Base-by-base conservation (phyloP, 2,113 vertebrate genomes). In the Xenotilapia flavipinnis region DNA sequence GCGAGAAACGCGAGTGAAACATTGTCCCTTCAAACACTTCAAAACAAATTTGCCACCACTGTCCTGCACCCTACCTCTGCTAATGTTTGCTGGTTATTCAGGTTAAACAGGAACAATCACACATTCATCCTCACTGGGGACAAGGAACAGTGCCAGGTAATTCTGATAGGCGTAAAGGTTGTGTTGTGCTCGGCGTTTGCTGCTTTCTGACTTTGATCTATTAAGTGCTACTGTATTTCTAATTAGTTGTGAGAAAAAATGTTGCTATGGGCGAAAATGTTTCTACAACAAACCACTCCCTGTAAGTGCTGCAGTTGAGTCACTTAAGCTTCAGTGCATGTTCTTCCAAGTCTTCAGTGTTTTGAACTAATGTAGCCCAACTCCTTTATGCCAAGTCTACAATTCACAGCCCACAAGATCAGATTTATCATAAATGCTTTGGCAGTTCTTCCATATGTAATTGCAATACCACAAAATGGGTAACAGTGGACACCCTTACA, bases 241-340 rank as follows among this genome's bases (percentile, higher is more conserved):
- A 28, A 86, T 86, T 79, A 73, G 83, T 14, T 47, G 38, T 11
- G 15, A 47, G 45, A 65, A 79, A 87, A 90, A 77, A 85, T 84
- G 90, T 94, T 91, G 90, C 91, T 81, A 92, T 87, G 90, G 89
- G 89, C 60, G 12, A 89, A 90, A 93, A 80, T 47, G 42, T 82
- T 92, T 91, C 80, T 83, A 90, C 51, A 92, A 91, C 91, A 83
- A 87, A 93, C 88, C 91, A 93, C 90, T 85, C 90, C 91, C 85
- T 82, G 12, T 38, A 2, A 36, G 54, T 33, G 49, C 26, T 80
- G 31, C 5, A 83, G 79, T 9, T 65, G 80, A 89, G 90, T 87
- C 79, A 87, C 56, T 38, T 3, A 9, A 26, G 9, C 28, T 49
- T 83, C 33, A 60, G 40, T 23, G 17, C 68, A 81, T 79, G 73